Base-by-base conservation (phyloP, 2,888 invertebrate species). In the Campoplex capitator region DNA sequence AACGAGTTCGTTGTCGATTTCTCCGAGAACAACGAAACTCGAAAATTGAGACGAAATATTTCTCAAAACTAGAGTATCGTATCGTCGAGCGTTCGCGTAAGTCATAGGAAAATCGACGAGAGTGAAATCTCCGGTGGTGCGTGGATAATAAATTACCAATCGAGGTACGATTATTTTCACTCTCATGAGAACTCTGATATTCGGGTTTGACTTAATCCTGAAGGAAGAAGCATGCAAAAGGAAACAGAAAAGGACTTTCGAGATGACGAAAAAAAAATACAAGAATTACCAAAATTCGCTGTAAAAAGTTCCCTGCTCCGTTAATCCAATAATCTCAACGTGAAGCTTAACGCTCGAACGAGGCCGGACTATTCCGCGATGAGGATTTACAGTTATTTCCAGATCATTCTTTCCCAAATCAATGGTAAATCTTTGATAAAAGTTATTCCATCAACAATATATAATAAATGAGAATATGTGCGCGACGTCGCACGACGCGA, bases 221-320 rank as follows among this genome's bases (percentile, higher is more conserved):
- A n/a, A 62, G 13, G 28, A 32, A 28, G 0, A 13, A 1, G 13
- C 23, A 23, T 23, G 23, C 23, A 23, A 11, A 13, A 23, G 77
- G 80, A 62, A 75, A 11, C 23, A 38, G 16, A 0, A 38, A 42
- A 45, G 13, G 38, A 71, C 28, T 28, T 51, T 16, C 18, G n/a
- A 48, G n/a, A 71, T 28, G 42, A 11, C 13, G 58, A 32, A 51
- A 13, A 79, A 13, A 13, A 32, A n/a, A 23, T 9, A 48, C 18
- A 77, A 65, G 35, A 68, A 51, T 88, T 86, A 94, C 95, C 95
- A 95, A 87, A 95, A 94, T 90, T 95, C 95, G 38, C 92, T 92
- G 35, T 87, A 86, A 79, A 94, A 94, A 3, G 89, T 83, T 13
- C 95, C 95, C 83, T 23, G 23, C 23, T 93, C 92, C 8, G 90